Evolutionary conservation across 2,113 vertebrate genomes (phyloP).

Genomic region (Egretta garzetta): DNA sequence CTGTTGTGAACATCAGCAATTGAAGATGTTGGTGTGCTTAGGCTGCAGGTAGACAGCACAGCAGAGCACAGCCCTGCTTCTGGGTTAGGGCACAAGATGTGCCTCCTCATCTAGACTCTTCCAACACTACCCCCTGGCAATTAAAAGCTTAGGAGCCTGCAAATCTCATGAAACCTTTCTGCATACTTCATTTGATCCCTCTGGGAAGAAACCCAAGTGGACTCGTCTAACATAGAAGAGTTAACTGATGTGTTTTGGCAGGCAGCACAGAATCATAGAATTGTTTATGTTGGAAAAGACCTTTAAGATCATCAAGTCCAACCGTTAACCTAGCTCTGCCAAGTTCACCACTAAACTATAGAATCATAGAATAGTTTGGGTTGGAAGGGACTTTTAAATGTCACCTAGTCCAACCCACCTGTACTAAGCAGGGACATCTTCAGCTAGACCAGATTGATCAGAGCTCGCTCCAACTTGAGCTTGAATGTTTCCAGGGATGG

Average conservation of each 20-base stretch:
- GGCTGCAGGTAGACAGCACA: rapidly evolving
- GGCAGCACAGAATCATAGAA: neutral
- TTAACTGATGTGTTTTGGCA: neutral
- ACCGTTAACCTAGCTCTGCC: neutral
- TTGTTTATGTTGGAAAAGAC: neutral
- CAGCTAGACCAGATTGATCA: no score
- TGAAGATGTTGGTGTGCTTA: neutral
- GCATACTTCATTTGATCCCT: neutral
- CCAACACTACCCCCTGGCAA: neutral
- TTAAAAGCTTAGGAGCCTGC: neutral
- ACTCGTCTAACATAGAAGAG: neutral
- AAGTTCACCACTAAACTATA: neutral
- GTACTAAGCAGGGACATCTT: no score
- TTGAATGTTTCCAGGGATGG: no score
- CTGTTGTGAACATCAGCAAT: no score
- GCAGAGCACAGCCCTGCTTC: neutral
- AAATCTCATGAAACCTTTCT: neutral
- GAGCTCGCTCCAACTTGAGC: no score
- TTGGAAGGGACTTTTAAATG: no score
- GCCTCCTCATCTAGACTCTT: neutral
- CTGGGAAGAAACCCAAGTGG: neutral
- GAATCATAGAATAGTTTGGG: no score
- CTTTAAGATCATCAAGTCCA: neutral
- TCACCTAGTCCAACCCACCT: no score
- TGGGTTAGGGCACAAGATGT: neutral